A percentile compares a stretch with the other conserved stretches of the same genome.
Conservation (phyloP, 2,113 vertebrate genomes). For the Cyprinodon variegatus region DNA sequence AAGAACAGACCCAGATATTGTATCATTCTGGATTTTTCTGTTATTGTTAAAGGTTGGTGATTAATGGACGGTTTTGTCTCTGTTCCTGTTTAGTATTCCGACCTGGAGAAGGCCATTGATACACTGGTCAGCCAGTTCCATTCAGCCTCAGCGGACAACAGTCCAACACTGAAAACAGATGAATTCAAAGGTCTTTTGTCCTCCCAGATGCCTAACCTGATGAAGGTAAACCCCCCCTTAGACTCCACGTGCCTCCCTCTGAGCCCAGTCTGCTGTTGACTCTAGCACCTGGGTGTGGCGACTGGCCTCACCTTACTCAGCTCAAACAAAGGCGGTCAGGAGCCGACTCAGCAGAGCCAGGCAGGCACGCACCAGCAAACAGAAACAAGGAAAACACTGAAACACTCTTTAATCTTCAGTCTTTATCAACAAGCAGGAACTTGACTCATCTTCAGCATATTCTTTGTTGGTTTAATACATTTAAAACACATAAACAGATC, state of each 20-base stretch:
- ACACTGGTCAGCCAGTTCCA: slow-evolving; percentile 81
- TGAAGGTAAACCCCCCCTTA: slow-evolving; percentile 62
- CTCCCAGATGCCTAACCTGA: slow-evolving; percentile 73
- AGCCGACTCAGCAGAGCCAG: not conserved
- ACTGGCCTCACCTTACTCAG: slow-evolving; percentile 13
- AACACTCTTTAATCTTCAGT: not conserved
- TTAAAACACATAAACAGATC: not conserved
- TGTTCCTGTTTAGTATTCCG: slow-evolving; percentile 62
- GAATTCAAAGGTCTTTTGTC: slow-evolving; percentile 79
- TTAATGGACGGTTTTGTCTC: not conserved
- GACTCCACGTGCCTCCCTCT: not conserved
- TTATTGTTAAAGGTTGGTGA: not conserved
- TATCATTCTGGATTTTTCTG: not conserved
- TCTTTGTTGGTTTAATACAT: not conserved
- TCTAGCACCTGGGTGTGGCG: slow-evolving; percentile 36
- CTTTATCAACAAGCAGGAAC: not conserved
- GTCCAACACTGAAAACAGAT: slow-evolving; percentile 69
- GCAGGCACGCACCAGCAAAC: not conserved
- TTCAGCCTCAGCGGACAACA: slow-evolving; percentile 66
- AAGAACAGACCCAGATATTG: not conserved
- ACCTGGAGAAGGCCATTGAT: slow-evolving; percentile 78
- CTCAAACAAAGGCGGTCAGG: not conserved
- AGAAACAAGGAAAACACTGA: not conserved
- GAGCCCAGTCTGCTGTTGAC: rapidly evolving
- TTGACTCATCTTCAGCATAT: not conserved